Conservation (phyloP, 2,113 vertebrate genomes). For the Poecile atricapillus region DNA sequence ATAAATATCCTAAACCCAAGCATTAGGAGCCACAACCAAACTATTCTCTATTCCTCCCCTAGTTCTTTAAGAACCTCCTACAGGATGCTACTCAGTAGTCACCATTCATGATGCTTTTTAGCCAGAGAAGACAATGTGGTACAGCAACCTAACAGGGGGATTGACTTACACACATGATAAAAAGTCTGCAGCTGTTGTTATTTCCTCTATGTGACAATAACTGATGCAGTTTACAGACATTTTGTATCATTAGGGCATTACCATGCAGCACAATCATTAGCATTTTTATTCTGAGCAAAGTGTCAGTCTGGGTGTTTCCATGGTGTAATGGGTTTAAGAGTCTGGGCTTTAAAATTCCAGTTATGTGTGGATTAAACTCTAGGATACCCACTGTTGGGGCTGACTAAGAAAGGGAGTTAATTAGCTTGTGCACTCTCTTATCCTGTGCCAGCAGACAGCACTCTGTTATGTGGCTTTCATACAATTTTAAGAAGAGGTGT, state of each 20-base stretch:
- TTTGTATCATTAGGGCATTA: neutral
- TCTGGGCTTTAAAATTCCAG: neutral
- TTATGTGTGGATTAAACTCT: conserved; percentile 8
- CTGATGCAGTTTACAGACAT: neutral
- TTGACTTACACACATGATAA: neutral
- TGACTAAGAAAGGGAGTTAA: neutral
- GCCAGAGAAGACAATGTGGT: neutral
- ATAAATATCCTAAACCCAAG: neutral
- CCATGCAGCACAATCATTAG: neutral
- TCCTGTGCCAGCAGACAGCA: neutral
- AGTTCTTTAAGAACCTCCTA: neutral
- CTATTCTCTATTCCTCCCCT: neutral
- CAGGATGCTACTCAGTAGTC: neutral
- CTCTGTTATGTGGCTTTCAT: neutral
- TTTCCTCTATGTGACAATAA: neutral
- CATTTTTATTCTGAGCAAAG: neutral
- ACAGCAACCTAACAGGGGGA: neutral
- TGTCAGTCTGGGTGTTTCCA: neutral
- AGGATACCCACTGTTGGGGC: neutral
- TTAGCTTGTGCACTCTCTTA: neutral
- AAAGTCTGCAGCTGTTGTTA: neutral
- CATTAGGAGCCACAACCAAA: neutral
- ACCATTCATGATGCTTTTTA: neutral
- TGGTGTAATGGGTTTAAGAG: neutral
- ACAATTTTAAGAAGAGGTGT: neutral